Base-by-base conservation (phyloP, 2,113 vertebrate genomes). In the Benitochromis conjunctus region DNA sequence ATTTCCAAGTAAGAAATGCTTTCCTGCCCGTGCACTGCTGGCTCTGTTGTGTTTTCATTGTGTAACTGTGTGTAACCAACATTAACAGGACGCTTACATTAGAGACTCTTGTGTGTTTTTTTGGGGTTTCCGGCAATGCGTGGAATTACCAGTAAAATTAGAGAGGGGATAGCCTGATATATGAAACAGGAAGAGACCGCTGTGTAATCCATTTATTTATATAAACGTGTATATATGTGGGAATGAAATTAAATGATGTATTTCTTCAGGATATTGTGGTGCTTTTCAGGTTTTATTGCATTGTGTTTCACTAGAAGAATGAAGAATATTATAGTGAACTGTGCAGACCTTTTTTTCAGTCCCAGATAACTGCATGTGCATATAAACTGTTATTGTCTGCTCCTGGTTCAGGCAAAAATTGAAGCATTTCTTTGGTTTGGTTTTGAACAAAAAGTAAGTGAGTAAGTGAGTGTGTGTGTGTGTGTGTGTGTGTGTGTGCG, bases 361-460 rank as follows among this genome's bases (percentile, higher is more conserved):
- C 77, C 19, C 29, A 78, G 18, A 43, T 7, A 24, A 19, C 26
- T 46, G 81, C 13, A 55, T 54, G 53, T 54, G 4, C 12, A 21
- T 56, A 74, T 5, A 43, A 24, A 10, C 41, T 85, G 71, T 11
- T 82, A 43, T 51, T 62, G 51, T 62, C 53, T 77, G 36, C 26
- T 66, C 26, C 34, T 58, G 6, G 41, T 71, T 76, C 26, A 78
- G 82, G 21, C 34, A 4, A 74, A 85, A n/a, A 83, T 21, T 66
- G 43, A 82, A 79, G 11, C n/a, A n/a, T 82, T 89, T 76, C 76
- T 86, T 84, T 85, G 29, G 62, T 53, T 83, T 84, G 29, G 54
- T 87, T 82, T 87, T 58, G 48, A 53, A 80, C 34, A 80, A 74
- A 86, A 91, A 71, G 12, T 12, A 46, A 58, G 34, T 36, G n/a